Percentiles rank a stretch among this genome's conserved stretches.
Conservation (phyloP, 2,113 vertebrate genomes). For the Coregonus clupeaformis region DNA sequence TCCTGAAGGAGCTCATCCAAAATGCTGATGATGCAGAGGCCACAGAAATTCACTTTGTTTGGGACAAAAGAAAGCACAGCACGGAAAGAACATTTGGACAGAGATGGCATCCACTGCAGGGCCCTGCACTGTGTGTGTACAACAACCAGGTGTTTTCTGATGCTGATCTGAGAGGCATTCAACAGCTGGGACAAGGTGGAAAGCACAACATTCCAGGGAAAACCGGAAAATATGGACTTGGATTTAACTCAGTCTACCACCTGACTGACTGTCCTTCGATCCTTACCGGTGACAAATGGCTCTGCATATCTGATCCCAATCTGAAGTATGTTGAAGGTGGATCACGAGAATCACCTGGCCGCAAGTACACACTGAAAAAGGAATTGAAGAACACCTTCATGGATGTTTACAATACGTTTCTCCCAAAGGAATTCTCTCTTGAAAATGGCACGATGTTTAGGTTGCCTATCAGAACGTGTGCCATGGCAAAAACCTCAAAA, state of each 20-base stretch:
- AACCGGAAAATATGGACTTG: slow-evolving; percentile 82
- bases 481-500: slow-evolving; percentile 63
- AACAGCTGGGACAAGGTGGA: slow-evolving; percentile 77
- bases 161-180: slow-evolving; percentile 79
- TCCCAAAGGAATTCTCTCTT: slow-evolving; percentile 74
- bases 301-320: slow-evolving; percentile 82
- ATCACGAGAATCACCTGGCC: slow-evolving; percentile 62
- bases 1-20: slow-evolving; percentile 82
- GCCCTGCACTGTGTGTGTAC: slow-evolving; percentile 83
- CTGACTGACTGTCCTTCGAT: slow-evolving; percentile 84
- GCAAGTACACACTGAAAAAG: slow-evolving; percentile 66
- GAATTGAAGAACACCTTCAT: slow-evolving; percentile 70
- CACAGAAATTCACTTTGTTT: slow-evolving; percentile 79
- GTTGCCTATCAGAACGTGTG: slow-evolving; percentile 73
- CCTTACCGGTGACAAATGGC: slow-evolving; percentile 72
- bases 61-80: slow-evolving; percentile 76
- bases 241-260: slow-evolving; percentile 84
- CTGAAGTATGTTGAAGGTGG: slow-evolving; percentile 62
- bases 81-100: slow-evolving; percentile 65
- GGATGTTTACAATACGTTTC: slow-evolving; percentile 80
- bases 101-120: slow-evolving; percentile 77
- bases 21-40: slow-evolving; percentile 84
- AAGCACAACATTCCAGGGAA: slow-evolving; percentile 71
- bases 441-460: slow-evolving; percentile 79
- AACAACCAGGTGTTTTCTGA: slow-evolving; percentile 78